These are phyloP conservation scores for Smittia aterrima DNA, from an alignment of 2,888 invertebrate species.

Conservation along the genomic window DNA sequence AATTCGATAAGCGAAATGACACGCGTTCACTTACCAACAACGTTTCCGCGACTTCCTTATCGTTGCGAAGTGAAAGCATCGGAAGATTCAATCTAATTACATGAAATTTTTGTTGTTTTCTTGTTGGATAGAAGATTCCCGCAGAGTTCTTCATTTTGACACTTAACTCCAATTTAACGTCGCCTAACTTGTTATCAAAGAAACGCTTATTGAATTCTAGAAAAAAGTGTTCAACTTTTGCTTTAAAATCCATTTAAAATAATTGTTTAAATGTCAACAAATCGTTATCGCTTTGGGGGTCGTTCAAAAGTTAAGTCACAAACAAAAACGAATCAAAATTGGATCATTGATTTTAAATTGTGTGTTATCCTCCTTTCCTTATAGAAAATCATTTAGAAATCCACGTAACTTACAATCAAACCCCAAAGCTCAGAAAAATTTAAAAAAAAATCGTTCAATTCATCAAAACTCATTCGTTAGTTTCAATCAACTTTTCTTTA, in stretches of 20 bases:
- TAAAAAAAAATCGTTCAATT: too few relatives aligned
- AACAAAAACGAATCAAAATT: too few relatives aligned
- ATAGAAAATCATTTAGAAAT: too few relatives aligned
- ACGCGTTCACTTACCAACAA: background rate
- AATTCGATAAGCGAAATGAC: background rate
- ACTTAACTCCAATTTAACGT: background rate
- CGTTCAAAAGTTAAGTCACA: too few relatives aligned
- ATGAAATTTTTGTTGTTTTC: background rate
- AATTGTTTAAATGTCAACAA: too few relatives aligned
- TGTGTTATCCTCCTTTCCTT: too few relatives aligned
- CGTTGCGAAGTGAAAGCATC: background rate
- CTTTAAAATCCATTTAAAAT: background rate
- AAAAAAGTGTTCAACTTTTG: background rate
- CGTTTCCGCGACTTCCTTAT: background rate
- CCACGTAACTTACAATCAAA: too few relatives aligned
- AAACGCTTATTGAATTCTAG: background rate
- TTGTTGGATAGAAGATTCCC: background rate
- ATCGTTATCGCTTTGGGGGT: too few relatives aligned
- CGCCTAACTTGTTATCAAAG: background rate
- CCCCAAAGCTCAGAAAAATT: too few relatives aligned
- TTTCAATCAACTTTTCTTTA: too few relatives aligned
- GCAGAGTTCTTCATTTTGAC: background rate
- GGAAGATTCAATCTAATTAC: background rate
- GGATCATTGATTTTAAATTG: too few relatives aligned
- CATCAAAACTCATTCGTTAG: too few relatives aligned